Evolutionary conservation across 2,113 vertebrate genomes (phyloP).

Genomic region (Paramisgurnus dabryanus): DNA sequence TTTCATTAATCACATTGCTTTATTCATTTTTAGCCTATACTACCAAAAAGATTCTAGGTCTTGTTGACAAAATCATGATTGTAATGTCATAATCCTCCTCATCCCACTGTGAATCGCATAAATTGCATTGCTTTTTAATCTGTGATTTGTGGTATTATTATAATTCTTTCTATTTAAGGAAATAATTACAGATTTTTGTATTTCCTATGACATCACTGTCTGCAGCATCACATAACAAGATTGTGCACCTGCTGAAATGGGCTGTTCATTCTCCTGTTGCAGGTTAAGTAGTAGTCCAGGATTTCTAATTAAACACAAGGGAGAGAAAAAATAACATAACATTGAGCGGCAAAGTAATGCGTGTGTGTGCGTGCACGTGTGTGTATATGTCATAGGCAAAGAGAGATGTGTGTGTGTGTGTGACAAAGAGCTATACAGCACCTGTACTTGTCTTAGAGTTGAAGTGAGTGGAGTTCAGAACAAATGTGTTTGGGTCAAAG

Average conservation of each 20-base stretch:
- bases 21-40: background rate
- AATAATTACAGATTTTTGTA: background rate
- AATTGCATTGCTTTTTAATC: conserved; percentile 31
- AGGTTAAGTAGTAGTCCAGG: conserved; percentile 89
- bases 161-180: conserved; percentile 3
- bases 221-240: background rate
- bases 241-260: conserved; percentile 86
- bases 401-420: background rate
- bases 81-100: conserved; percentile 26
- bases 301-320: conserved; percentile 74
- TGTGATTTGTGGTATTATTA: background rate
- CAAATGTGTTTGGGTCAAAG: conserved; percentile 80
- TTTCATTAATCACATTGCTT: background rate
- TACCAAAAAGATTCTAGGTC: background rate
- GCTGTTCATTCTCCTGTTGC: conserved; percentile 81
- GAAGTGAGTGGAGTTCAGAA: conserved; percentile 87
- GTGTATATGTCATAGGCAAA: background rate
- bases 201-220: conserved; percentile 7
- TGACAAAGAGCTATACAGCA: conserved; percentile 58
- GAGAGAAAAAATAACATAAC: background rate
- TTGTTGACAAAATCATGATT: conserved; percentile 7
- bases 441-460: conserved; percentile 82
- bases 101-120: background rate
- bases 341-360: background rate
- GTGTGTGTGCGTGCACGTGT: background rate